These are phyloP conservation scores for Epinotia ramella DNA, from an alignment of 2,888 invertebrate species.

Conservation along the genomic window DNA sequence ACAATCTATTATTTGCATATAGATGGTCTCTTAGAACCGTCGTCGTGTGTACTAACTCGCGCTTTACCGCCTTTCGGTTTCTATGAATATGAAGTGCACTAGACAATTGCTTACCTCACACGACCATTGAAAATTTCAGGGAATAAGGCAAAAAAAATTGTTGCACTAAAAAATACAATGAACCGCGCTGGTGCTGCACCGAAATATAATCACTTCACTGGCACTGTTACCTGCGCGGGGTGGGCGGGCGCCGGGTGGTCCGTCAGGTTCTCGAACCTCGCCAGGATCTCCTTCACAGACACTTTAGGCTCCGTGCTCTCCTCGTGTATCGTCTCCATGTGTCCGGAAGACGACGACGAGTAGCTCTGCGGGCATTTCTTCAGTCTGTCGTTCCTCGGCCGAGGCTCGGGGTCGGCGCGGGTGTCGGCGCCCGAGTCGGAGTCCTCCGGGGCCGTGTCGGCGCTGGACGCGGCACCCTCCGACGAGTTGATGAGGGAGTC, in stretches of 20 bases:
- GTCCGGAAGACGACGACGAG: conserved; percentile 86
- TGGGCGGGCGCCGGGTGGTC: conserved; percentile 70
- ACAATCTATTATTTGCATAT: conserved; percentile 38
- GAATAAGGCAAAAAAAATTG: not conserved
- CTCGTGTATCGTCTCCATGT: conserved; percentile 94
- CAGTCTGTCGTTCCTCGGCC: conserved; percentile 62
- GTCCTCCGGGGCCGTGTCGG: conserved; percentile 87
- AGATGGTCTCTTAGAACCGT: conserved; percentile 1
- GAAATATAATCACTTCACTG: conserved; percentile 32
- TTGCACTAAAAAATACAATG: conserved; percentile 6
- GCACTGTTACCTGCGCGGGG: conserved; percentile 53
- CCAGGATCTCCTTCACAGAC: conserved; percentile 93
- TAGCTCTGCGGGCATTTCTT: conserved; percentile 80
- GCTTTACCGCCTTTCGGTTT: conserved; percentile 14
- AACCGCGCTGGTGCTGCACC: not conserved
- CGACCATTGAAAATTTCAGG: not conserved
- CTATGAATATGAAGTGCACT: conserved; percentile 1
- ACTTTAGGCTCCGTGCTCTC: conserved; percentile 92
- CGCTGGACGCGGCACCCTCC: conserved; percentile 86
- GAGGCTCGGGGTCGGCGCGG: conserved; percentile 74
- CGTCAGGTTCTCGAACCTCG: conserved; percentile 90
- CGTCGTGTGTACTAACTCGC: not conserved
- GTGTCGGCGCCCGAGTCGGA: conserved; percentile 89
- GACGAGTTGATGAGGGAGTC: conserved; percentile 90
- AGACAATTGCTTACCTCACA: conserved; percentile 15